Percentiles rank a stretch among this genome's conserved stretches.
These are phyloP conservation scores for Octopus bimaculoides DNA, from an alignment of 1,140 invertebrate genomes.

Conservation along the genomic window DNA sequence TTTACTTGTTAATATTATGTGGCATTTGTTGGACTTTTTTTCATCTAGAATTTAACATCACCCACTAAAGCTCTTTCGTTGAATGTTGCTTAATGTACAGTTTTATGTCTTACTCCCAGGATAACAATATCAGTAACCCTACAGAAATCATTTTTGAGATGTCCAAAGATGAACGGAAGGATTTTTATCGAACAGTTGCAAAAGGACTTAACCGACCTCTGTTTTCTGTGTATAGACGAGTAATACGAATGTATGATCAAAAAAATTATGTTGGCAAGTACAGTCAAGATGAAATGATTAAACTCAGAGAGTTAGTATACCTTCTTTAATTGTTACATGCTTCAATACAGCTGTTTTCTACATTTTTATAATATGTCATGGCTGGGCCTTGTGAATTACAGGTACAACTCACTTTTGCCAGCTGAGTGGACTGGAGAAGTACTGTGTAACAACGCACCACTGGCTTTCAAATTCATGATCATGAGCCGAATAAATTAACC, in stretches of 20 bases:
- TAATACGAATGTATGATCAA: slow-evolving; percentile 62
- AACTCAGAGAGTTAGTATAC: slow-evolving; percentile 55
- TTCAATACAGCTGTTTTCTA: too few species aligned
- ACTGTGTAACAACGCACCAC: too few species aligned
- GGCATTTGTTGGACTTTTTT: neutral
- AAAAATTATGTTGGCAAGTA: slow-evolving; percentile 63
- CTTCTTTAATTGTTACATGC: neutral
- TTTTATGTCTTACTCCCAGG: slow-evolving; percentile 35
- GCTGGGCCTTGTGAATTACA: too few species aligned
- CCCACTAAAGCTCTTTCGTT: neutral
- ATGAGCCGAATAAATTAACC: too few species aligned
- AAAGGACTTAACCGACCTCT: slow-evolving; percentile 59
- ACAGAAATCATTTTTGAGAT: slow-evolving; percentile 61
- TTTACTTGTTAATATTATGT: neutral
- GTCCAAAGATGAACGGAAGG: slow-evolving; percentile 61
- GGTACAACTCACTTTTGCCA: too few species aligned
- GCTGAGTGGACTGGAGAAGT: too few species aligned
- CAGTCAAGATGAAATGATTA: slow-evolving; percentile 57
- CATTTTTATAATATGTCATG: too few species aligned
- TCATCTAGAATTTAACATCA: neutral
- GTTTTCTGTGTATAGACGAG: slow-evolving; percentile 61
- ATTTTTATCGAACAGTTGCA: slow-evolving; percentile 60
- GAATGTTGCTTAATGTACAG: neutral
- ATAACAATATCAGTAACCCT: slow-evolving; percentile 55
- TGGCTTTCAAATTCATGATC: too few species aligned